A percentile compares a stretch with the other conserved stretches of the same genome.
Evolutionary conservation across 2,888 invertebrate species (phyloP).

Genomic region (Campoletis raptor): DNA sequence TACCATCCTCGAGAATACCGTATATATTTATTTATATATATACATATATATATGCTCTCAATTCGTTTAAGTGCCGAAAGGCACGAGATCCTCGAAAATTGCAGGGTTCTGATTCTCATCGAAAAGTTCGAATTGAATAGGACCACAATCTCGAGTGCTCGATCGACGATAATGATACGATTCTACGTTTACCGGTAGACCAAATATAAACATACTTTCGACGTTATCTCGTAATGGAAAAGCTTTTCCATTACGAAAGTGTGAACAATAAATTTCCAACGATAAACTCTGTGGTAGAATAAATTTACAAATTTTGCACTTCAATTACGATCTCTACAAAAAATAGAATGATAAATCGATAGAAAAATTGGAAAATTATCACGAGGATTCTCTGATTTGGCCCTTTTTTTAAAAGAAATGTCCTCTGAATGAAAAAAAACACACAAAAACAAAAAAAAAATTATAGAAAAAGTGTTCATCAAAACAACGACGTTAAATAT

Average conservation of each 20-base stretch:
- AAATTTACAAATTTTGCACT: not conserved
- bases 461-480: no score
- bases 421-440: no score
- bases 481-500: no score
- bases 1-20: conserved; percentile 63
- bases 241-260: conserved; percentile 24
- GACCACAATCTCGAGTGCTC: conserved; percentile 76
- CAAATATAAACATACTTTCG: not conserved
- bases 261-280: conserved; percentile 39
- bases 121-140: conserved; percentile 81
- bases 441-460: no score
- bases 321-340: not conserved
- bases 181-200: conserved; percentile 25
- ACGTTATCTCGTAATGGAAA: conserved; percentile 12
- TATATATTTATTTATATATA: not conserved
- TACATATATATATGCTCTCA: not conserved
- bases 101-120: conserved; percentile 77
- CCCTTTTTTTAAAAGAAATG: no score
- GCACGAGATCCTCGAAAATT: conserved; percentile 81
- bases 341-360: no score
- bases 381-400: no score
- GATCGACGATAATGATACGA: conserved; percentile 70
- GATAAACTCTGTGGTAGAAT: not conserved
- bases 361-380: no score
- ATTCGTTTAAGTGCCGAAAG: conserved; percentile 75